phyloP scores from a whole-genome alignment of 2,797 vertebrate species.

The Bucorvus abyssinicus region DNA sequence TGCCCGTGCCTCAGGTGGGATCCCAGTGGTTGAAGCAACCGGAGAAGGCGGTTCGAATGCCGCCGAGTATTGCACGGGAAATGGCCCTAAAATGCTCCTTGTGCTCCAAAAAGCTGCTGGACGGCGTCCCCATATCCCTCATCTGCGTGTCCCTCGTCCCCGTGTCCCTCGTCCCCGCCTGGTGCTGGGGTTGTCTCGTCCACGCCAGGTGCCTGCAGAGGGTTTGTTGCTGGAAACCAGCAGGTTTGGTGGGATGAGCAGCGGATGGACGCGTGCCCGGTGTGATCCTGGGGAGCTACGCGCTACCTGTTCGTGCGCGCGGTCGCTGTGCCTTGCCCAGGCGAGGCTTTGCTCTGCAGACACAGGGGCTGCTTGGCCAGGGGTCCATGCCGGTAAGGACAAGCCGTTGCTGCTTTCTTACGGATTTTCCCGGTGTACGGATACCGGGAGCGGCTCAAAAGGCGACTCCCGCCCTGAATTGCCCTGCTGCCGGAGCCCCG shows the following conservation, averaged over 20 bases:
- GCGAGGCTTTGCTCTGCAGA: not conserved
- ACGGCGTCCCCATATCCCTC: fast-evolving
- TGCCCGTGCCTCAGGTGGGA: not conserved
- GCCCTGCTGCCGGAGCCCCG: not conserved
- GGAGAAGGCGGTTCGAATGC: fast-evolving
- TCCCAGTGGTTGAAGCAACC: fast-evolving
- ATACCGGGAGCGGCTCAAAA: not conserved
- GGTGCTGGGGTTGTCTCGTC: not conserved
- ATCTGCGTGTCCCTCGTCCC: not conserved
- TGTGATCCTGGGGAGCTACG: no score
- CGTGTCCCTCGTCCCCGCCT: fast-evolving
- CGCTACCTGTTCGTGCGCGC: not conserved
- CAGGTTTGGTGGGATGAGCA: not conserved
- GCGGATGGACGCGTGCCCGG: fast-evolving
- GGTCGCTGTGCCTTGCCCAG: not conserved
- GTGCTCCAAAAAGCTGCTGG: not conserved
- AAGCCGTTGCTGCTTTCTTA: not conserved
- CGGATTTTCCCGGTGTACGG: fast-evolving
- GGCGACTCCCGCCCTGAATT: not conserved
- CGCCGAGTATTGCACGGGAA: fast-evolving
- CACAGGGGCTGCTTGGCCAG: fast-evolving
- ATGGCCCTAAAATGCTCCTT: not conserved
- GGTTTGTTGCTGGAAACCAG: not conserved
- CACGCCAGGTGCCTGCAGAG: fast-evolving
- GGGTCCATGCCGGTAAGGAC: fast-evolving